phyloP scores from a whole-genome alignment of 2,797 vertebrate genomes.

The Gouania willdenowi region DNA sequence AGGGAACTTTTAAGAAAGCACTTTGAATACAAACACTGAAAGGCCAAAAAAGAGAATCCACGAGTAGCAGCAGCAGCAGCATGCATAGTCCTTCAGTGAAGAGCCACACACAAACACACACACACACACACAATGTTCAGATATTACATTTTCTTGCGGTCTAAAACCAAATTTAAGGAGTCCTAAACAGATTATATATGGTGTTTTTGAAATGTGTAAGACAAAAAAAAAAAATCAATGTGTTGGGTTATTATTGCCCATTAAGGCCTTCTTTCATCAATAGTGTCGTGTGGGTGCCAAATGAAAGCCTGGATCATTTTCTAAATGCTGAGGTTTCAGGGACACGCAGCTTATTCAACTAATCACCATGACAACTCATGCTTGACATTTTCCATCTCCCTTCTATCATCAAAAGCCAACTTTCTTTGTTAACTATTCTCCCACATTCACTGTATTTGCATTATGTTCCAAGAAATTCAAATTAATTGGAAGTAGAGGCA shows the following conservation, averaged over 20 bases:
- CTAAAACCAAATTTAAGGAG: slow-evolving; percentile 25
- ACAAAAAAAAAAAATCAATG: slow-evolving; percentile 13
- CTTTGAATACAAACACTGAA: slow-evolving; percentile 63
- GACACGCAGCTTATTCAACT: slow-evolving; percentile 72
- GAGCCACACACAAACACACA: no score
- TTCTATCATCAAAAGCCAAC: slow-evolving; percentile 48
- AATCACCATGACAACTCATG: slow-evolving; percentile 79
- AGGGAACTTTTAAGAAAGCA: slow-evolving; percentile 46
- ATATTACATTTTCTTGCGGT: slow-evolving; percentile 32
- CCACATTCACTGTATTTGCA: slow-evolving; percentile 34
- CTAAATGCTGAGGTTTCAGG: slow-evolving; percentile 63
- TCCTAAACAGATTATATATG: slow-evolving; percentile 36
- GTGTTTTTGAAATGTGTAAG: not conserved
- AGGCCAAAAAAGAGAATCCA: slow-evolving; percentile 49
- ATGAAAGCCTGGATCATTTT: slow-evolving; percentile 42
- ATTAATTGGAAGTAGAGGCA: slow-evolving; percentile 1
- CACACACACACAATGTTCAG: slow-evolving; percentile 54
- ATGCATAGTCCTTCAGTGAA: slow-evolving; percentile 64
- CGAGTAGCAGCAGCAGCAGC: slow-evolving; percentile 52
- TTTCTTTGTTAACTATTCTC: slow-evolving; percentile 58
- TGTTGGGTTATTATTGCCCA: slow-evolving; percentile 28
- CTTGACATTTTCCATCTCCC: slow-evolving; percentile 57
- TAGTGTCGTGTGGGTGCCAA: slow-evolving; percentile 12
- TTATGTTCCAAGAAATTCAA: slow-evolving; percentile 39
- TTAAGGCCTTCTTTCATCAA: slow-evolving; percentile 41